Conservation (phyloP, 2,113 vertebrate genomes). For the Caracal caracal region DNA sequence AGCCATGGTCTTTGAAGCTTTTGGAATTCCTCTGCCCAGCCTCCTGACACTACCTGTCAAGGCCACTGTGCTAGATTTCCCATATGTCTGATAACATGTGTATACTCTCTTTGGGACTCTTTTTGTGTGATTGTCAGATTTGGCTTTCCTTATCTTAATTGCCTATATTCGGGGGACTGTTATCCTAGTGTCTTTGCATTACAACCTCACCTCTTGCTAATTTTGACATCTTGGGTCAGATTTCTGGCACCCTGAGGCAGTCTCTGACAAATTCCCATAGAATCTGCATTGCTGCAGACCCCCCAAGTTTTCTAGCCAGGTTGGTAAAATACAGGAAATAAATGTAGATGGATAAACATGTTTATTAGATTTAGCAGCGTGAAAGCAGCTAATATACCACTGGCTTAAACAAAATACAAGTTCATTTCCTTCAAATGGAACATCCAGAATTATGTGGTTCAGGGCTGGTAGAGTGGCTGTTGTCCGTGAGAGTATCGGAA, state of each 20-base stretch:
- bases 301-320: background rate
- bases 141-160: background rate
- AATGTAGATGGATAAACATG: background rate
- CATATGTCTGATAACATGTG: accelerated
- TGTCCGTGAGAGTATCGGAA: background rate
- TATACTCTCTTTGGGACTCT: background rate
- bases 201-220: background rate
- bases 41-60: background rate
- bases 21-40: background rate
- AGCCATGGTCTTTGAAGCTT: background rate
- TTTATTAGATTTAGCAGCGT: background rate
- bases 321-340: background rate
- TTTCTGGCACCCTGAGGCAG: background rate
- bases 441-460: background rate
- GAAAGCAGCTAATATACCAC: background rate
- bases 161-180: background rate
- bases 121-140: background rate
- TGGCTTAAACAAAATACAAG: background rate
- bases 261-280: background rate
- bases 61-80: background rate
- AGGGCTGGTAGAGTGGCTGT: background rate
- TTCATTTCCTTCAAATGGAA: background rate
- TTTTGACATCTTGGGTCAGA: background rate
- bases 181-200: background rate
- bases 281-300: background rate